phyloP scores from a whole-genome alignment of 2,888 invertebrate genomes.

The Adelphocoris suturalis region DNA sequence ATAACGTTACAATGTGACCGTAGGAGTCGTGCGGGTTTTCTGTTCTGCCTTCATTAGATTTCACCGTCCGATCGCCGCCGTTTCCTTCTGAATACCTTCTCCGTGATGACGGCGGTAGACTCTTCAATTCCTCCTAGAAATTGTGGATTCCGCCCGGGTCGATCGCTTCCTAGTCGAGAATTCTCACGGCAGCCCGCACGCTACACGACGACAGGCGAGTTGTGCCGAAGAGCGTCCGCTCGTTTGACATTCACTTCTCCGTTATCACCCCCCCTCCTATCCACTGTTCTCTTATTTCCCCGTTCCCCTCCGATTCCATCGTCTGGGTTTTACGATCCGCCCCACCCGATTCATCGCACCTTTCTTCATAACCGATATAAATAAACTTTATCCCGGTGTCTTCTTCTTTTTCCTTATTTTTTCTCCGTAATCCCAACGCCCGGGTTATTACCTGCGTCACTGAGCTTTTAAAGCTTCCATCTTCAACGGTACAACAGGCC shows the following conservation, averaged over 20 bases:
- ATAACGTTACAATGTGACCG: not conserved
- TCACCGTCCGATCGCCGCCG: not conserved
- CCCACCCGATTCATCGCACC: not conserved
- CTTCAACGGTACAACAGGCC: not conserved
- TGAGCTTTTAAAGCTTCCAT: not conserved
- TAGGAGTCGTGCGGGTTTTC: not conserved
- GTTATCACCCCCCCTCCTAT: not conserved
- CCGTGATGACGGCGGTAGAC: not conserved
- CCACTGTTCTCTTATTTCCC: not conserved
- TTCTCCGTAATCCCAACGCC: not conserved
- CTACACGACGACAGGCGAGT: not conserved
- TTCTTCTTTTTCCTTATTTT: not conserved
- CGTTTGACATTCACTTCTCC: constrained; percentile 9
- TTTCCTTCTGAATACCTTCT: no score
- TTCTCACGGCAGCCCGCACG: constrained; percentile 32
- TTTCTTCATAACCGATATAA: constrained; percentile 9
- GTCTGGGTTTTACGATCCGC: not conserved
- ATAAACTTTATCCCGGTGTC: not conserved
- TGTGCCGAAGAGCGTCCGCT: not conserved
- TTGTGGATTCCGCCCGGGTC: constrained; percentile 17
- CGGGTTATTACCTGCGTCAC: not conserved
- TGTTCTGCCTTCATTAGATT: not conserved
- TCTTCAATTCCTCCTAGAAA: not conserved
- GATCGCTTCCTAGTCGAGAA: constrained; percentile 9
- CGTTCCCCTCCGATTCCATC: not conserved